Evolutionary conservation across 2,797 vertebrate species (phyloP).

Genomic region (Anolis apletophallus): DNA sequence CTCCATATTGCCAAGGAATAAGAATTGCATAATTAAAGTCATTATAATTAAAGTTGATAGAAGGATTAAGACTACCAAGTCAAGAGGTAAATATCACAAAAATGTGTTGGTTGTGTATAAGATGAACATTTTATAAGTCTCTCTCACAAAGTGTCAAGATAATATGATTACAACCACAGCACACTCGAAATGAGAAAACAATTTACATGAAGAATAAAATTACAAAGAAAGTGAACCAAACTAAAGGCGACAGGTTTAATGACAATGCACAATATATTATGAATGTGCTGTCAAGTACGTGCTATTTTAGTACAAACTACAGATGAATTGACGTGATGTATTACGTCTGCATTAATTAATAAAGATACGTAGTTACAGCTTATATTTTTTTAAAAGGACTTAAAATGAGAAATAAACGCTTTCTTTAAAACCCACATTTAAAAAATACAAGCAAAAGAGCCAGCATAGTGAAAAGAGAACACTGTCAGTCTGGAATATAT

Average conservation of each 20-base stretch:
- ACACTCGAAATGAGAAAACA: neutral
- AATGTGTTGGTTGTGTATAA: neutral
- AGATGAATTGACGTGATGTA: too few species aligned
- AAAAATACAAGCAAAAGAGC: neutral
- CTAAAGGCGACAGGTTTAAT: neutral
- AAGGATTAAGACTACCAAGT: neutral
- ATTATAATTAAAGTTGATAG: too few species aligned
- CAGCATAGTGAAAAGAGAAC: neutral
- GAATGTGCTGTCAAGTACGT: neutral
- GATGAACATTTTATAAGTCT: neutral
- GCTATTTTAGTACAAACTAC: too few species aligned
- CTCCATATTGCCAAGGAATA: neutral
- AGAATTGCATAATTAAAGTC: neutral
- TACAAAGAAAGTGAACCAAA: neutral
- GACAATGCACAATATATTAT: neutral
- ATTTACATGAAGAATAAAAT: neutral
- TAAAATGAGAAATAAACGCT: too few species aligned
- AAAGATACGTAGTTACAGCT: neutral
- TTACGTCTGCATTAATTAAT: too few species aligned
- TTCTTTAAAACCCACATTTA: neutral
- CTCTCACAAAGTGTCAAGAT: neutral
- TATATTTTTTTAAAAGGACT: neutral
- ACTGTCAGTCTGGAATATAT: neutral
- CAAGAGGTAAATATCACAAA: neutral
- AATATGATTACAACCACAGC: neutral